These are phyloP conservation scores for Nesogale talazaci DNA, from an alignment of 2,113 vertebrate genomes.

Conservation along the genomic window DNA sequence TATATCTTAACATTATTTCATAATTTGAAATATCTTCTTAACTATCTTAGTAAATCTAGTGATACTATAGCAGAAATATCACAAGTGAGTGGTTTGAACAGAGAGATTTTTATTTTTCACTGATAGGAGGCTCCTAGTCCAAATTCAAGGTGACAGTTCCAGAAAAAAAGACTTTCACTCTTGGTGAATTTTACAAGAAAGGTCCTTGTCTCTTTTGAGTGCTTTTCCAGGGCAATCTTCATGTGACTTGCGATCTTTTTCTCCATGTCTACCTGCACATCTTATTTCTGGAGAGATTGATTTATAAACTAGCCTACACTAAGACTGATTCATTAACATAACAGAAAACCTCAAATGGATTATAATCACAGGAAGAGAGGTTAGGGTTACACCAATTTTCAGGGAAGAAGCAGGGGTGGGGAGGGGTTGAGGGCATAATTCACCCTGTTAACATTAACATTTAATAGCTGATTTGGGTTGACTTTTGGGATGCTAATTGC, in stretches of 20 bases:
- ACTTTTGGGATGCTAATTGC: too few species aligned
- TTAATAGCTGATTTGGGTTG: too few species aligned
- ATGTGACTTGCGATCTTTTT: too few species aligned
- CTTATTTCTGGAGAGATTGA: neutral
- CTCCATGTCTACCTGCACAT: too few species aligned
- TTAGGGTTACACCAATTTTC: too few species aligned
- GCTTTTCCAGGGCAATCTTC: neutral
- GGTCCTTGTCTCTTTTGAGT: neutral
- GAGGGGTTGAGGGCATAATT: too few species aligned
- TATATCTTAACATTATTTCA: neutral
- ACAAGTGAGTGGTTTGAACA: neutral
- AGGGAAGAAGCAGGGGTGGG: too few species aligned
- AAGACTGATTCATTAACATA: neutral
- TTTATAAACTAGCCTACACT: neutral
- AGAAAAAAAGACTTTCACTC: too few species aligned
- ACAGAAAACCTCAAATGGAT: too few species aligned
- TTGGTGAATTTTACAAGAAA: neutral
- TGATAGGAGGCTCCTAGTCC: neutral
- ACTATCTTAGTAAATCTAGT: neutral
- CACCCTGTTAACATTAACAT: too few species aligned
- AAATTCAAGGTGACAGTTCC: too few species aligned
- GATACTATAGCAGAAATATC: neutral
- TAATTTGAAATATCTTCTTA: neutral
- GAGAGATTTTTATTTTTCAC: neutral
- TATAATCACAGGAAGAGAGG: too few species aligned